Conservation (phyloP, 2,797 vertebrate species). For the Alcedo atthis region DNA sequence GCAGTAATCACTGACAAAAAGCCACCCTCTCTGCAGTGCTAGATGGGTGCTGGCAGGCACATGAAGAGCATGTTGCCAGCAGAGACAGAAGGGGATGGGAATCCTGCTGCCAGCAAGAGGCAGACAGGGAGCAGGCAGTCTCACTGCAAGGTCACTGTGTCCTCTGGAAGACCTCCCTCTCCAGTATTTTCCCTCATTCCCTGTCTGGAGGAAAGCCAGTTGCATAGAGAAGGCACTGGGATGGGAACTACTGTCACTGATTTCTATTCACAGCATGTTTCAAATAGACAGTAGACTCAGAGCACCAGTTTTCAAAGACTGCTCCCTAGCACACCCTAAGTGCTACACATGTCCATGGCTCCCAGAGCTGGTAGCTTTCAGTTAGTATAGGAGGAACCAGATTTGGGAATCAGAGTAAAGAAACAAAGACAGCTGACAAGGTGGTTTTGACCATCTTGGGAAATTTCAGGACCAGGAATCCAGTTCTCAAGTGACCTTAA, state of each 20-base stretch:
- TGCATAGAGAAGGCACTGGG: accelerated
- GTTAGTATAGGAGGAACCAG: neutral
- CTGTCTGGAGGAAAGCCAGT: constrained; percentile 34
- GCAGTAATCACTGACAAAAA: neutral
- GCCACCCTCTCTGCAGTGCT: neutral
- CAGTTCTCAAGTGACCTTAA: neutral
- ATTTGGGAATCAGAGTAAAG: neutral
- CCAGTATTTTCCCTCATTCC: neutral
- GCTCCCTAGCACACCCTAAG: neutral
- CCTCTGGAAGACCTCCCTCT: constrained; percentile 52
- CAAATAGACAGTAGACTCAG: neutral
- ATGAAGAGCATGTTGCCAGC: neutral
- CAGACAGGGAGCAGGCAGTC: constrained; percentile 16
- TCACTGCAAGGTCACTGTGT: constrained; percentile 13
- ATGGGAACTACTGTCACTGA: neutral
- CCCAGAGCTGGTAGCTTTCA: neutral
- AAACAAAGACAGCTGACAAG: neutral
- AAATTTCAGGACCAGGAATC: neutral
- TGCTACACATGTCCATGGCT: neutral
- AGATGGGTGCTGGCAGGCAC: constrained; percentile 21
- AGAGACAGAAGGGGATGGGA: constrained; percentile 16
- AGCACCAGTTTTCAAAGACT: neutral
- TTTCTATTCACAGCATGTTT: neutral
- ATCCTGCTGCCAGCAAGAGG: constrained; percentile 36
- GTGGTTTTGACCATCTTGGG: neutral